Percentiles rank a stretch among this genome's conserved stretches.
phyloP scores from a whole-genome alignment of 1,140 invertebrate species.

The Andricus grossulariae region DNA sequence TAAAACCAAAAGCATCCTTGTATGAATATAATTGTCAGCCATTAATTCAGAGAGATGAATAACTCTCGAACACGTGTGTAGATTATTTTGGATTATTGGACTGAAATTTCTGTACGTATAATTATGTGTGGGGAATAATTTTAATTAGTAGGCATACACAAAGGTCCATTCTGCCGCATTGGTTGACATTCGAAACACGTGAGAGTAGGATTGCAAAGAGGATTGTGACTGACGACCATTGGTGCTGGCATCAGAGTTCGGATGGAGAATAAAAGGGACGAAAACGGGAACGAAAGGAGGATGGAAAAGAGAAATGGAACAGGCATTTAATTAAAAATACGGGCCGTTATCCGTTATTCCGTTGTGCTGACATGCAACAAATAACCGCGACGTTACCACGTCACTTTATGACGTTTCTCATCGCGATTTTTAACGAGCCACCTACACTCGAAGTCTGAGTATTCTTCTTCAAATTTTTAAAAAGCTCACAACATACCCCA shows the following conservation, averaged over 20 bases:
- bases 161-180: not conserved
- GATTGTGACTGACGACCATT: constrained; percentile 19
- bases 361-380: constrained; percentile 28
- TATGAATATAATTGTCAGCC: no score
- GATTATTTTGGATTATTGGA: not conserved
- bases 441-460: not conserved
- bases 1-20: no score
- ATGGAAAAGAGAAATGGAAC: constrained; percentile 11
- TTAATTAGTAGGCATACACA: constrained; percentile 7
- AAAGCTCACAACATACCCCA: no score
- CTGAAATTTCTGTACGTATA: not conserved
- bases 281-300: constrained; percentile 32
- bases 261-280: constrained; percentile 8
- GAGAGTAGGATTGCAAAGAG: not conserved
- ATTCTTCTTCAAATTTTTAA: not conserved
- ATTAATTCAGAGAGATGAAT: not conserved
- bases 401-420: constrained; percentile 22
- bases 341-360: constrained; percentile 7
- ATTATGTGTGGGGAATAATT: not conserved
- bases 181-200: constrained; percentile 22
- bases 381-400: constrained; percentile 20
- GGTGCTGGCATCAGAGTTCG: constrained; percentile 10
- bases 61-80: not conserved
- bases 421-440: constrained; percentile 16
- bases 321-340: constrained; percentile 60